Evolutionary conservation across 2,888 invertebrate genomes (phyloP), one percentile per base, ranked within the genome.

Genomic region (Drosophila colorata): DNA sequence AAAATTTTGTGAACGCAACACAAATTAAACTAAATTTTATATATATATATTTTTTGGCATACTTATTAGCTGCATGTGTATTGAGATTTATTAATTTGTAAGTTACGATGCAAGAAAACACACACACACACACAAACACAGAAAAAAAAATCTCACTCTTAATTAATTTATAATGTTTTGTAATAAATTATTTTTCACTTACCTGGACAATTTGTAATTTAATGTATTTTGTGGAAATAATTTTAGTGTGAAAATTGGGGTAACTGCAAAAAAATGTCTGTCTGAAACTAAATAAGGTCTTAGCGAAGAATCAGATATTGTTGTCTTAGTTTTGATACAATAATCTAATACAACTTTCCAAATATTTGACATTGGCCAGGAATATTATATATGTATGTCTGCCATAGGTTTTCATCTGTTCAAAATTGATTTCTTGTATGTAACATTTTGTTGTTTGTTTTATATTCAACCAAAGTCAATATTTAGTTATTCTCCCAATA

Each of bases 161-260:
- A 69, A 80, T 75, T 84, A 80, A 81, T 76, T 78, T 87, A 46
- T 85, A 84, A 80, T 72, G 61, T 84, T 85, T 85, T 84, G 65
- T 85, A 87, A 87, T 87, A 87, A 74, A 87, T 78, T 81, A 78
- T 83, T 87, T 65, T 76, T 81, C 78, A 87, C 71, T 25, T 72
- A 73, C 57, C 52, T 43, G 31, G 5, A 52, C 33, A 46, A 35
- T 40, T 71, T 59, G 11, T 20, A 28, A 35, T 47, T 51, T 16
- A 13, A 14, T 14, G 13, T n/a, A n/a, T 18, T 43, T 63, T 2
- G 25, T 25, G 25, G 25, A 20, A 20, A 20, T 20, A 20, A 20
- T 20, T 47, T 51, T 16, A 13, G 9, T 14, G 13, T 8, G 9
- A 28, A 28, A 28, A 28, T 28, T 8, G 8, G 9, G 28, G 9